Base-by-base conservation (phyloP, 1,140 invertebrate species). In the Tetragnatha versicolor region DNA sequence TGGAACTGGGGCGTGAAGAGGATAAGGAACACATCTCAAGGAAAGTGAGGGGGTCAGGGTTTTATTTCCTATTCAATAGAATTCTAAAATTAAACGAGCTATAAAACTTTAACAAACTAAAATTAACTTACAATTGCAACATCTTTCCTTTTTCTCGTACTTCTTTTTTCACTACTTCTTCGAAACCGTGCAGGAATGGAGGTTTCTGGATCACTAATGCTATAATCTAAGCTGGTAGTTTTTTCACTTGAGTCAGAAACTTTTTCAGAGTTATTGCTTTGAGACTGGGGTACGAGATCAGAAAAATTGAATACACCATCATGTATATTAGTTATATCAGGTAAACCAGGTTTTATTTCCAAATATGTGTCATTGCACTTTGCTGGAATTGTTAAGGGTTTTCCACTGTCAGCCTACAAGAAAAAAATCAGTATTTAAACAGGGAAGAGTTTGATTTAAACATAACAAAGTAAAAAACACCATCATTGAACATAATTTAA, bases 331-430 rank as follows among this genome's bases (percentile, higher is more conserved):
- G 55, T 58, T 9, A 33, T 29, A 27, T 79, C 53, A 22, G 53
- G 49, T n/a, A 12, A 20, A 31, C 55, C 20, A 20, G 75, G 75
- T 51, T 58, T 69, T 3, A 79, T 58, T 10, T 68, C 20, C 10
- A 79, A 27, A 35, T 68, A 68, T 9, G 76, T 45, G 14, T 69
- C 76, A 35, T 79, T 79, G 31, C 76, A 79, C 25, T 68, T 69
- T 5, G 76, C 76, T 17, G 76, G 39, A 22, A 79, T 69, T 7
- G 53, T 68, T 12, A 65, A 20, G 3, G 25, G 25, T 79, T 68
- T 69, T 31, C 76, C 76, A 58, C 65, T 60, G 39, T 79, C 76
- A 37, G 39, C 49, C 76, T 79, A 45, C 5, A 37, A 73, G 33
- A 60, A 7, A 47, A 31, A 0, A 29, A 6, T 63, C 5, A 17